Evolutionary conservation across 2,888 invertebrate genomes (phyloP).

Genomic region (Melipona beecheii): DNA sequence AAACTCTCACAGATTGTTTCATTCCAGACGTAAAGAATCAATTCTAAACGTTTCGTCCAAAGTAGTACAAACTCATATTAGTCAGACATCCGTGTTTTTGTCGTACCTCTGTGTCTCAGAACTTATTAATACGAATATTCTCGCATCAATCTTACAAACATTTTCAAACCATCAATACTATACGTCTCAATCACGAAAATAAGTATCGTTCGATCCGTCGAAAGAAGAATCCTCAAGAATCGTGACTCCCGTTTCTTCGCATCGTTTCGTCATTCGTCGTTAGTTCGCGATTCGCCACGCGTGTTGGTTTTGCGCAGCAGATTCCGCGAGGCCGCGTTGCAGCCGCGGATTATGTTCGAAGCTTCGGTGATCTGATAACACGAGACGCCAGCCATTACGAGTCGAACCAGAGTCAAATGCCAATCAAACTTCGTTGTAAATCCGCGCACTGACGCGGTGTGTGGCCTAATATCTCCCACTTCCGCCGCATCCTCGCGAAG

Average conservation of each 20-base stretch:
- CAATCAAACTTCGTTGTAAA: conserved; percentile 62
- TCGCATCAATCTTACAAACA: neutral
- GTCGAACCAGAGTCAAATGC: conserved; percentile 46
- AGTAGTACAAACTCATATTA: neutral
- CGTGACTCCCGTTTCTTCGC: neutral
- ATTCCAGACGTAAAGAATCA: too few relatives aligned
- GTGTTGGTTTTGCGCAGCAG: neutral
- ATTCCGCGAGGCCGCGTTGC: neutral
- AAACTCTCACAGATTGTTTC: too few relatives aligned
- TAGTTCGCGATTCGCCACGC: neutral
- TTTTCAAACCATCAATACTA: neutral
- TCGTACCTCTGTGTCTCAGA: too few relatives aligned
- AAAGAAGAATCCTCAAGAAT: neutral
- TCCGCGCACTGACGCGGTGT: conserved; percentile 27
- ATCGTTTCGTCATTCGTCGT: neutral
- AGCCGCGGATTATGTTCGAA: conserved; percentile 2
- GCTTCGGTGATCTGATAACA: conserved; percentile 34
- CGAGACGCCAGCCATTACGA: conserved; percentile 31
- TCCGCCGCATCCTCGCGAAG: conserved; percentile 39
- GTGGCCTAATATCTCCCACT: conserved; percentile 58
- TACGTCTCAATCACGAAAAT: neutral
- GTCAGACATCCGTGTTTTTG: neutral
- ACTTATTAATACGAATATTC: neutral
- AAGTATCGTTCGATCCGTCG: neutral
- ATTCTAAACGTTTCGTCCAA: neutral